Evolutionary conservation across 2,113 vertebrate species (phyloP).

Genomic region (Athene cunicularia): DNA sequence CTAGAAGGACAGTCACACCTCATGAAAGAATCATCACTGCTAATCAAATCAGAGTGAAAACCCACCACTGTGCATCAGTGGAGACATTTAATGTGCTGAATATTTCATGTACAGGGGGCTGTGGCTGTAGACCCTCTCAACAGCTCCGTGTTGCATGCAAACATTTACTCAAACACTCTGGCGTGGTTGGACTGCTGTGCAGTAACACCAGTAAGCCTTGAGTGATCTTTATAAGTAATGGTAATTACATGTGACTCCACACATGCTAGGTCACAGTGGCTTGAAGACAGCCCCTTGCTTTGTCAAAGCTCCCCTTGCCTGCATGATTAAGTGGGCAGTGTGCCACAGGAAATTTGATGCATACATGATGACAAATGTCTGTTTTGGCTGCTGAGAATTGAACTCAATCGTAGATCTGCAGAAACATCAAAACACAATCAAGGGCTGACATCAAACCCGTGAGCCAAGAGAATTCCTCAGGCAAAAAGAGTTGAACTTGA

Average conservation of each 20-base stretch:
- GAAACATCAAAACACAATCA: constrained; percentile 97
- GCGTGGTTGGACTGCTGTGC: constrained; percentile 66
- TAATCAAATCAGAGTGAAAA: constrained; percentile 95
- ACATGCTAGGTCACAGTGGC: constrained; percentile 75
- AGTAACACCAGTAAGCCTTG: constrained; percentile 73
- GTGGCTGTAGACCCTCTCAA: constrained; percentile 79
- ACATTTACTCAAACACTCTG: constrained; percentile 88
- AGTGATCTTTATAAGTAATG: constrained; percentile 89
- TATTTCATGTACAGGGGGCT: constrained; percentile 90
- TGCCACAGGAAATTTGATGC: constrained; percentile 74
- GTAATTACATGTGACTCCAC: constrained; percentile 88
- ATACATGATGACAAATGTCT: constrained; percentile 88
- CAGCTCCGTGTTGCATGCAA: constrained; percentile 88
- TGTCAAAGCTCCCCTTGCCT: constrained; percentile 66
- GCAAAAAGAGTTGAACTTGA: constrained; percentile 39
- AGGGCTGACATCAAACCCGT: constrained; percentile 82
- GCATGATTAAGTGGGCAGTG: constrained; percentile 77
- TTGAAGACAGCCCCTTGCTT: constrained; percentile 57
- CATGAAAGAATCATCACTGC: constrained; percentile 98
- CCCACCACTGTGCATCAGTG: constrained; percentile 83
- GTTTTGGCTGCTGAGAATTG: constrained; percentile 90
- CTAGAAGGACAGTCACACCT: constrained; percentile 88
- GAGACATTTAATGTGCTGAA: constrained; percentile 84
- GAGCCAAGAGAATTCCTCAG: constrained; percentile 79
- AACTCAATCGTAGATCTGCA: constrained; percentile 84